Conservation (phyloP, 2,888 invertebrate genomes). For the Portevinia maculata region DNA sequence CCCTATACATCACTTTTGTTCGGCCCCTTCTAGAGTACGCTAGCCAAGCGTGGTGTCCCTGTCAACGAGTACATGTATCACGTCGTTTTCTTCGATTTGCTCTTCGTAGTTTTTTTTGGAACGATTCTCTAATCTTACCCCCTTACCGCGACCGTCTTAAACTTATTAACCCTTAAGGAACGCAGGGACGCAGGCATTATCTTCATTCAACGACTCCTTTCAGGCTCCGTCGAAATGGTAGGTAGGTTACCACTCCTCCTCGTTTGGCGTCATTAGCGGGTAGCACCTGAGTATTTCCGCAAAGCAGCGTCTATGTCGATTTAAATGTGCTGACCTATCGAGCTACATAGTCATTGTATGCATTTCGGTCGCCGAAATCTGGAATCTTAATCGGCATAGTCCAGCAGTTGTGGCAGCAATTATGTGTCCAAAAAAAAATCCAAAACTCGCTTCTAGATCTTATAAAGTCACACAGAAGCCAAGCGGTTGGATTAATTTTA, state of each 20-base stretch:
- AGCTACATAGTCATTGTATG: conserved; percentile 53
- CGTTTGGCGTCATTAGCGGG: conserved; percentile 47
- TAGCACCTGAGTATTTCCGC: conserved; percentile 72
- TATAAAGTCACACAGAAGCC: conserved; percentile 49
- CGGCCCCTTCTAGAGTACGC: too few relatives aligned
- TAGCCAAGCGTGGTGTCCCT: too few relatives aligned
- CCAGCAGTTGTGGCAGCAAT: conserved; percentile 34
- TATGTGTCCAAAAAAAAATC: conserved; percentile 56
- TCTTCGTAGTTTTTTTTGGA: too few relatives aligned
- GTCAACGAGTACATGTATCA: too few relatives aligned
- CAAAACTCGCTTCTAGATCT: conserved; percentile 51
- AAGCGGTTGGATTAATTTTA: conserved; percentile 63
- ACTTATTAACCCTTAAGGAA: too few relatives aligned
- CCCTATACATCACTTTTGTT: too few relatives aligned
- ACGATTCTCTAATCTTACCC: too few relatives aligned
- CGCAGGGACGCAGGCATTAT: too few relatives aligned
- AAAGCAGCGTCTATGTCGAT: conserved; percentile 57
- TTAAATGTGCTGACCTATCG: conserved; percentile 57
- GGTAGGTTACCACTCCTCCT: not conserved
- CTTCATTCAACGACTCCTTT: too few relatives aligned
- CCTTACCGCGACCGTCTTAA: too few relatives aligned
- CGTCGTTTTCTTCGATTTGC: too few relatives aligned
- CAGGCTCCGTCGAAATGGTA: too few relatives aligned
- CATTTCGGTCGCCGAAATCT: conserved; percentile 61
- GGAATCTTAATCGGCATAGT: conserved; percentile 54